Evolutionary conservation across 2,797 vertebrate genomes (phyloP).

Genomic region (Cyclopterus lumpus): DNA sequence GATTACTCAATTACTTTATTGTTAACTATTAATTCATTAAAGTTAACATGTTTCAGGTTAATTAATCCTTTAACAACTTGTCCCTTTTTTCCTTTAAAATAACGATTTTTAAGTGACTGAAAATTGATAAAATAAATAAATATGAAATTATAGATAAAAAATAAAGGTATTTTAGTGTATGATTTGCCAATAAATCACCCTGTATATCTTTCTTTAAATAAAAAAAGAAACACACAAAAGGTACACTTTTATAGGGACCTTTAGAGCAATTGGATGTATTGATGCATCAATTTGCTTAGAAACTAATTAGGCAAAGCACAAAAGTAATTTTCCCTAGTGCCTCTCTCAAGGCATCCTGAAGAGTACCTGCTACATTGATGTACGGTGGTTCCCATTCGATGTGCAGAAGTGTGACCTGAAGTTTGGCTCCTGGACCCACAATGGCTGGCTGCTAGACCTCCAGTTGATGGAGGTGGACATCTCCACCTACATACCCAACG

Average conservation of each 20-base stretch:
- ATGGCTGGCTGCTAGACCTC: conserved; percentile 91
- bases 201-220: background rate
- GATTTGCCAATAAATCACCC: background rate
- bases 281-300: background rate
- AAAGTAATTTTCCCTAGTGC: background rate
- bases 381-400: conserved; percentile 94
- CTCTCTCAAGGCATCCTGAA: conserved; percentile 82
- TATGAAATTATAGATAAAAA: background rate
- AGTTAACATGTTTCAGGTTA: background rate
- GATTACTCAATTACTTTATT: too few species aligned
- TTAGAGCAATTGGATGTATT: background rate
- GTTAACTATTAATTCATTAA: too few species aligned
- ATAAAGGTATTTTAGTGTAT: background rate
- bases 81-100: background rate
- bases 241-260: background rate
- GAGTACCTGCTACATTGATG: conserved; percentile 94
- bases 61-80: background rate
- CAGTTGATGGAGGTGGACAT: conserved; percentile 93
- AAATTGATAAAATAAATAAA: background rate
- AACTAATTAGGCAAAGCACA: background rate
- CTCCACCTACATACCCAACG: conserved; percentile 92
- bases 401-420: conserved; percentile 94
- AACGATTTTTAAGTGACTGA: background rate
- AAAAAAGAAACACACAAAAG: background rate
- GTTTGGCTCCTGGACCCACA: conserved; percentile 95